Evolutionary conservation across 2,888 invertebrate species (phyloP).

Genomic region (Yponomeuta cagnagella): DNA sequence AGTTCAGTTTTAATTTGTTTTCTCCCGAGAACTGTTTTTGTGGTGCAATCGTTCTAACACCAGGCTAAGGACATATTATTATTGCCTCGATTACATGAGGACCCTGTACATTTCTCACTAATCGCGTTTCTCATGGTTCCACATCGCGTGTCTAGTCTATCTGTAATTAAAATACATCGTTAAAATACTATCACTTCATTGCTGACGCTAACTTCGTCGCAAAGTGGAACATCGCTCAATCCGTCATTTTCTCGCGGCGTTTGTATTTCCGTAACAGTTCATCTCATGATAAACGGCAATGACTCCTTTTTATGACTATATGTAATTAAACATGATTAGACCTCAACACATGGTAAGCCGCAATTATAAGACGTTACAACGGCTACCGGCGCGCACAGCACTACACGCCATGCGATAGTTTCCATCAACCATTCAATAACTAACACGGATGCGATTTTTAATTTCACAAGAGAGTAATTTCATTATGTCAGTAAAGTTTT

Average conservation of each 20-base stretch:
- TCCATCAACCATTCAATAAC: constrained; percentile 58
- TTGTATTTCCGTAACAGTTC: constrained; percentile 68
- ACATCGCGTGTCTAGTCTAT: not conserved
- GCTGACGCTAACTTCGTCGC: not conserved
- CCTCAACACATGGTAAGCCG: constrained; percentile 67
- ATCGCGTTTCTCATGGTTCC: not conserved
- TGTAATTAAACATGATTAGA: constrained; percentile 70
- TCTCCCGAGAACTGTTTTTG: not conserved
- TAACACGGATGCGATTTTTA: constrained; percentile 57
- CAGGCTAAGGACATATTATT: not conserved
- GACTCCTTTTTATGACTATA: constrained; percentile 59
- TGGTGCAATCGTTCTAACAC: not conserved
- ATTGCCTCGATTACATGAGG: not conserved
- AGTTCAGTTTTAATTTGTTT: not conserved
- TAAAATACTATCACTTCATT: not conserved
- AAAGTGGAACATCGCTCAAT: constrained; percentile 30
- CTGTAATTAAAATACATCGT: not conserved
- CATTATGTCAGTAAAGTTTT: constrained; percentile 34
- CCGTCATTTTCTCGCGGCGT: constrained; percentile 53
- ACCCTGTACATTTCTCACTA: not conserved
- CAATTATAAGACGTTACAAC: constrained; percentile 69
- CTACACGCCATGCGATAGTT: constrained; percentile 60
- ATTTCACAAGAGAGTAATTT: constrained; percentile 41
- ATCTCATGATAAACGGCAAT: constrained; percentile 73
- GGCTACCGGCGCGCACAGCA: constrained; percentile 57